Evolutionary conservation across 2,888 invertebrate species (phyloP).

Genomic region (Fissipunctia ypsillon): DNA sequence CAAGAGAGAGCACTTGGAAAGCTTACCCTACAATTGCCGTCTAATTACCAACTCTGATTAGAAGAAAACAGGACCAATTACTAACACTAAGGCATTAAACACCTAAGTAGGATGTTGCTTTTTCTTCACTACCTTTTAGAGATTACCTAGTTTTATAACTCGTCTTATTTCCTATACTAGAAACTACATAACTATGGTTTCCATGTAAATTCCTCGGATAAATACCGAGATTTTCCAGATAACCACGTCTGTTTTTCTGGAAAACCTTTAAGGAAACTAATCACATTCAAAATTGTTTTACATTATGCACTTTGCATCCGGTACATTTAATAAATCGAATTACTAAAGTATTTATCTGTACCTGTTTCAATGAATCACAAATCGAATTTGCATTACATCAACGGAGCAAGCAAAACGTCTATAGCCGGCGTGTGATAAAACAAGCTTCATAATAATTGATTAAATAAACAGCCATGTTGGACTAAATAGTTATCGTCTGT

Average conservation of each 20-base stretch:
- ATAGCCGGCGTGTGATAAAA: conserved; percentile 37
- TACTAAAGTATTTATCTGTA: conserved; percentile 47
- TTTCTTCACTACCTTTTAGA: conserved; percentile 35
- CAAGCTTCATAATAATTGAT: conserved; percentile 60
- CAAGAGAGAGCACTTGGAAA: conserved; percentile 54
- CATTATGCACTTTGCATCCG: neutral
- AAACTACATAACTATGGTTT: conserved; percentile 10
- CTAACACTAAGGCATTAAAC: conserved; percentile 39
- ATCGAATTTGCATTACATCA: conserved; percentile 57
- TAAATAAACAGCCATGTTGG: conserved; percentile 63
- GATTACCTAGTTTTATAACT: conserved; percentile 30
- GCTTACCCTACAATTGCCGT: conserved; percentile 53
- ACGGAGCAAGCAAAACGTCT: conserved; percentile 19
- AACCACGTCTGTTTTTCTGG: neutral
- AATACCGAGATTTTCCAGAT: neutral
- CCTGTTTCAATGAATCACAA: conserved; percentile 40
- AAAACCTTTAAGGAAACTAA: conserved; percentile 1
- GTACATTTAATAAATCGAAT: conserved; percentile 29
- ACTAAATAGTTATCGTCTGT: conserved; percentile 60
- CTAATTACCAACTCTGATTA: conserved; percentile 62
- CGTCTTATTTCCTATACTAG: neutral
- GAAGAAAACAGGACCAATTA: conserved; percentile 49
- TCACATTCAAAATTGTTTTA: neutral
- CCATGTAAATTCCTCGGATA: conserved; percentile 8
- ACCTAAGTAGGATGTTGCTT: conserved; percentile 27